These are phyloP conservation scores for Pongo pygmaeus DNA, from an alignment of 2,113 vertebrate genomes.

Conservation along the genomic window DNA sequence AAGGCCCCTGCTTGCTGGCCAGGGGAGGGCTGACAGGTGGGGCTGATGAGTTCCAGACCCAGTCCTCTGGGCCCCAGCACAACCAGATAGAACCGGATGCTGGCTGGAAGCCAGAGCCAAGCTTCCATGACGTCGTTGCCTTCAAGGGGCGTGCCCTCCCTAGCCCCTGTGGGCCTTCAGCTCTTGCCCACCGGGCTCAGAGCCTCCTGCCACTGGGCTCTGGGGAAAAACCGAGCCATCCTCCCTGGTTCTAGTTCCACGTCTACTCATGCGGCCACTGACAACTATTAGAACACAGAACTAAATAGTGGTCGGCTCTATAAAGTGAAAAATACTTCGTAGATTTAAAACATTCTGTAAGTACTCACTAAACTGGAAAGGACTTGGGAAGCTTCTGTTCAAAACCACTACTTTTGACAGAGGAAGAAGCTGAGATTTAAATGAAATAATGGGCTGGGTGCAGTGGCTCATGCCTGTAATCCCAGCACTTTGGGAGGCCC, in stretches of 20 bases:
- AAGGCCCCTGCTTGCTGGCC: background rate
- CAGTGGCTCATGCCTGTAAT: background rate
- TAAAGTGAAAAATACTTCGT: background rate
- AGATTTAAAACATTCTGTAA: background rate
- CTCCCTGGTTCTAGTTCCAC: background rate
- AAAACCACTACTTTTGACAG: background rate
- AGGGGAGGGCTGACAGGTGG: conserved; percentile 57
- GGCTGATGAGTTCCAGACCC: conserved; percentile 62
- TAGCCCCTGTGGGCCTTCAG: background rate
- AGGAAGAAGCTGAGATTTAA: background rate
- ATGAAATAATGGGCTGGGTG: background rate
- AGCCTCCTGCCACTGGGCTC: background rate
- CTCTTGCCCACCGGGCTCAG: background rate
- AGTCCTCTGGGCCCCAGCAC: background rate
- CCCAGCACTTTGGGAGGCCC: background rate
- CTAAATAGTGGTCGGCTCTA: background rate
- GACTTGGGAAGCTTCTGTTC: conserved; percentile 1
- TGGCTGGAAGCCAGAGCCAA: conserved; percentile 16
- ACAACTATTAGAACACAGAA: background rate
- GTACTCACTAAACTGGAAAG: background rate
- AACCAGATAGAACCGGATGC: background rate
- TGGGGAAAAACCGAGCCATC: background rate
- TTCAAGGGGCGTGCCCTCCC: background rate
- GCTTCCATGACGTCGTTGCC: conserved; percentile 27
- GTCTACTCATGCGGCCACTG: background rate